These are phyloP conservation scores for Eubasilissa regina DNA, from an alignment of 1,140 invertebrate genomes.

Conservation along the genomic window DNA sequence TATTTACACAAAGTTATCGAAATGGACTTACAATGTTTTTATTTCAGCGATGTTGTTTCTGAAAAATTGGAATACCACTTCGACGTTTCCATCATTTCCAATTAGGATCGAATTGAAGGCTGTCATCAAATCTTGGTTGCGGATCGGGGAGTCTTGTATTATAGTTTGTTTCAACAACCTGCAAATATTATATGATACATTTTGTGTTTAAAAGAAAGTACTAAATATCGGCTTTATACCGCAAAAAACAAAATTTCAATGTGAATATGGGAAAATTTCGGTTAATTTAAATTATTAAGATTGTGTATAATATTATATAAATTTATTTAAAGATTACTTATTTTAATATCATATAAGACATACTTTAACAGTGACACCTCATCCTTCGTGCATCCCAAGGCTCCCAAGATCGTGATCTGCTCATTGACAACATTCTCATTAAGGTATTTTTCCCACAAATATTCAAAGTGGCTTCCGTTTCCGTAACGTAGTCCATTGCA, in stretches of 20 bases:
- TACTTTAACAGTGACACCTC: slow-evolving; percentile 4
- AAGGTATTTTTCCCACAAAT: slow-evolving; percentile 71
- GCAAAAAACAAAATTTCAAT: too few relatives aligned
- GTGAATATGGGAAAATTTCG: too few relatives aligned
- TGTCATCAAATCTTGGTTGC: slow-evolving; percentile 41
- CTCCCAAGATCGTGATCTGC: slow-evolving; percentile 69
- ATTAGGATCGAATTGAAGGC: slow-evolving; percentile 50
- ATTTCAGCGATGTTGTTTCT: not conserved
- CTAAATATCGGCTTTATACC: too few relatives aligned
- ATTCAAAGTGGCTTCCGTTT: slow-evolving; percentile 67
- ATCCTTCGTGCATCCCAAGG: slow-evolving; percentile 71
- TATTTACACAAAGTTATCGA: too few relatives aligned
- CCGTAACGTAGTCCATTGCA: slow-evolving; percentile 74
- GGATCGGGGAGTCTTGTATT: slow-evolving; percentile 29
- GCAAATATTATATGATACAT: not conserved
- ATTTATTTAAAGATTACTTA: too few relatives aligned
- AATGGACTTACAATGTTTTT: too few relatives aligned
- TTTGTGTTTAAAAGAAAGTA: too few relatives aligned
- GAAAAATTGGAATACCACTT: slow-evolving; percentile 21
- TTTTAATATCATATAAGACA: not conserved
- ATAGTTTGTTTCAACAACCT: slow-evolving; percentile 48
- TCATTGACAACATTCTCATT: slow-evolving; percentile 70
- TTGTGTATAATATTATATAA: too few relatives aligned
- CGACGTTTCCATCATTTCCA: slow-evolving; percentile 50
- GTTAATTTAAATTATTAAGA: too few relatives aligned